Conservation (phyloP, 2,113 vertebrate species). For the Sciurus niger region DNA sequence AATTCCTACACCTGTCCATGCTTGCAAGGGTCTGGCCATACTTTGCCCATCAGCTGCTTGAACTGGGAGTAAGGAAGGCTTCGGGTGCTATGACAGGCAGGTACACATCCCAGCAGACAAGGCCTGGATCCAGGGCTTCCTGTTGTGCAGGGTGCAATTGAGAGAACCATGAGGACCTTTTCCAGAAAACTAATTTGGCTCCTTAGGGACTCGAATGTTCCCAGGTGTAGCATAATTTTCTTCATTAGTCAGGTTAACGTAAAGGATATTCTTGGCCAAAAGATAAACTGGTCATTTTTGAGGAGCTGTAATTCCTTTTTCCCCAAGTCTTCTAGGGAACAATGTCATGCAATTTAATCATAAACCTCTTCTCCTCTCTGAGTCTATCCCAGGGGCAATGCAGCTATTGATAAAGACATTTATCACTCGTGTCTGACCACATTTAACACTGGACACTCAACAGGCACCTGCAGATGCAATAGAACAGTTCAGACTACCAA, state of each 20-base stretch:
- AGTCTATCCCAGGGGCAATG: not conserved
- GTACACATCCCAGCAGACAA: not conserved
- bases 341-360: not conserved
- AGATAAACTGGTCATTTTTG: conserved; percentile 53
- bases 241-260: conserved; percentile 55
- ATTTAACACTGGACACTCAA: not conserved
- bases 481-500: not conserved
- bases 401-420: not conserved
- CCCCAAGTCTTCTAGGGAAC: not conserved
- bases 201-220: conserved; percentile 58
- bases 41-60: not conserved
- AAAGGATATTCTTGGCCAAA: conserved; percentile 16
- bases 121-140: not conserved
- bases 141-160: conserved; percentile 43
- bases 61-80: not conserved
- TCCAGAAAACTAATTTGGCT: conserved; percentile 54
- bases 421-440: not conserved
- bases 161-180: conserved; percentile 22
- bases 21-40: not conserved
- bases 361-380: conserved; percentile 2
- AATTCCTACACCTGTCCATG: not conserved
- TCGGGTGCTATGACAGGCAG: not conserved
- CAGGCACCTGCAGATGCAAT: not conserved
- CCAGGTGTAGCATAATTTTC: conserved; percentile 47
- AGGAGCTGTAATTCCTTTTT: not conserved